phyloP scores from a whole-genome alignment of 30 jellyfish, hydroid and myxozoan genomes.

The Chrysaora quinquecirrha region DNA sequence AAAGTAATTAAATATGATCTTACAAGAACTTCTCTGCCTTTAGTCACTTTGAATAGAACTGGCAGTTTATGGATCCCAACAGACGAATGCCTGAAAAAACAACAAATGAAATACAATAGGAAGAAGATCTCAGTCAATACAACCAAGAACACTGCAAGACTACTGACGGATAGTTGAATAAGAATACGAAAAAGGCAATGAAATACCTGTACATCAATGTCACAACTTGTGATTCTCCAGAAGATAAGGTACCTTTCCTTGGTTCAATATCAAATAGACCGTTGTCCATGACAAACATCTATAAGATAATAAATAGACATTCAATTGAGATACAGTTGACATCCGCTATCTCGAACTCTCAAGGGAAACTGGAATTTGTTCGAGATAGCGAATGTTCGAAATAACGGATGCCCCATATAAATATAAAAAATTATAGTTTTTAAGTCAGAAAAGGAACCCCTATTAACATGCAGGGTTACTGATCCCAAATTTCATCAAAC shows the following conservation, averaged over 20 bases:
- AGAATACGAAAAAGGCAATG: too few relatives aligned
- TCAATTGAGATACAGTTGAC: not conserved
- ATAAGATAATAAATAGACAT: not conserved
- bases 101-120: not conserved
- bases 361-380: too few relatives aligned
- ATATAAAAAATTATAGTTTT: too few relatives aligned
- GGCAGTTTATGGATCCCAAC: constrained; percentile 86
- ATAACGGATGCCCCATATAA: too few relatives aligned
- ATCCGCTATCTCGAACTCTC: too few relatives aligned
- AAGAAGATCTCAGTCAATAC: too few relatives aligned
- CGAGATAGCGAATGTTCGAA: too few relatives aligned
- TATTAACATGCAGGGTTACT: too few relatives aligned
- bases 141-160: too few relatives aligned
- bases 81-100: constrained; percentile 66
- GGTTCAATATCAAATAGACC: constrained; percentile 76
- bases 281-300: constrained; percentile 91
- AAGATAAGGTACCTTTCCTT: constrained; percentile 54
- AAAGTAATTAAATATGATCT: not conserved
- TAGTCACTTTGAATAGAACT: constrained; percentile 77
- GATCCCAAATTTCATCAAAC: too few relatives aligned
- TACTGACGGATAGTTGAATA: too few relatives aligned
- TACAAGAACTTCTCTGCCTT: constrained; percentile 87
- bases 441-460: too few relatives aligned
- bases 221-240: constrained; percentile 71
- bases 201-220: constrained; percentile 64